phyloP scores from a whole-genome alignment of 2,888 invertebrate species.

The Amiota mariae region DNA sequence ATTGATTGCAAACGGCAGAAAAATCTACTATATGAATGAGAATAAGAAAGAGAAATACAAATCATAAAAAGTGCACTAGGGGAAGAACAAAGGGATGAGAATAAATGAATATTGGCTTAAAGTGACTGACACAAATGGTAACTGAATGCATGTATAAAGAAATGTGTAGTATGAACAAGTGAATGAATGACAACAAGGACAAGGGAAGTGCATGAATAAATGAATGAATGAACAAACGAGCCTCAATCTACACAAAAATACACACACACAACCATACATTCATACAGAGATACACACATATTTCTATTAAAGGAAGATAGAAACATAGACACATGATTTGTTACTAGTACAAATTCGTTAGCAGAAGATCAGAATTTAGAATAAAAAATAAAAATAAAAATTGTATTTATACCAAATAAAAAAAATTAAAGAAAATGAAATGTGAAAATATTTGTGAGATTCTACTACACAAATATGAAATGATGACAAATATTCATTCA shows the following conservation, averaged over 20 bases:
- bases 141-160: no score
- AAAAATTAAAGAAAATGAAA: not conserved
- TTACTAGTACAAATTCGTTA: conserved; percentile 22
- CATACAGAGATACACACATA: not conserved
- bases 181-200: no score
- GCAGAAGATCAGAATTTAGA: not conserved
- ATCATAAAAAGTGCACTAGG: not conserved
- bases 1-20: conserved; percentile 36
- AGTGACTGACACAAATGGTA: no score
- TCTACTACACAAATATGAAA: not conserved
- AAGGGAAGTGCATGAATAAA: not conserved
- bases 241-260: no score
- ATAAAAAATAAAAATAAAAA: not conserved
- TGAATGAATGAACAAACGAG: not conserved
- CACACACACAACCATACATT: no score
- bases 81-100: no score
- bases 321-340: not conserved
- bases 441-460: not conserved
- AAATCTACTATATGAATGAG: not conserved
- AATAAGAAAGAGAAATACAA: not conserved
- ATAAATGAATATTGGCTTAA: no score
- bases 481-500: no score
- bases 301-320: no score
- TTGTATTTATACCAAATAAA: not conserved
- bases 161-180: no score